A percentile compares a stretch with the other conserved stretches of the same genome.
Conservation (phyloP, 1,140 invertebrate genomes). For the Odontomachus brunneus region DNA sequence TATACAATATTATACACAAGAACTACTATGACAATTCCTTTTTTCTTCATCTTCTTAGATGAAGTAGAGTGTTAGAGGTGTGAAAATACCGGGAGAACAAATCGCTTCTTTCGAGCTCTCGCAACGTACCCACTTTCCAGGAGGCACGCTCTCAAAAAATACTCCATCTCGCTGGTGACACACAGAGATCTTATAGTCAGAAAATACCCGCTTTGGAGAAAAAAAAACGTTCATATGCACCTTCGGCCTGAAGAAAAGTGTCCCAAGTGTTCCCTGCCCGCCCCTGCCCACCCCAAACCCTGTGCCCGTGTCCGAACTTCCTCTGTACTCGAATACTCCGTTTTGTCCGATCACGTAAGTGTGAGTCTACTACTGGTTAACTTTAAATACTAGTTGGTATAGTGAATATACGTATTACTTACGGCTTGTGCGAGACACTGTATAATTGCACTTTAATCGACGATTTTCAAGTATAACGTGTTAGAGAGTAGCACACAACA, state of each 20-base stretch:
- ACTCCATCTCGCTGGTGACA: slow-evolving; percentile 42
- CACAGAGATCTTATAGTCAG: neutral
- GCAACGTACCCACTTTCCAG: slow-evolving; percentile 23
- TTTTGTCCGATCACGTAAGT: slow-evolving; percentile 54
- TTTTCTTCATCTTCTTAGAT: slow-evolving; percentile 32
- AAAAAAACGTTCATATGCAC: slow-evolving; percentile 24
- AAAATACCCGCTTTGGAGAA: slow-evolving; percentile 2
- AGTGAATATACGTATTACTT: slow-evolving; percentile 37
- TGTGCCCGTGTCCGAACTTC: neutral
- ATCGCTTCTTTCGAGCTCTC: slow-evolving; percentile 54
- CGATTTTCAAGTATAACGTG: slow-evolving; percentile 49
- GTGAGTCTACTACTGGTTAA: slow-evolving; percentile 35
- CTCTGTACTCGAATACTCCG: slow-evolving; percentile 45
- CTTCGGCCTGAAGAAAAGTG: slow-evolving; percentile 22
- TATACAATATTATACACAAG: slow-evolving; percentile 63
- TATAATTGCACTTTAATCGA: slow-evolving; percentile 49
- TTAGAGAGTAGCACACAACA: slow-evolving; percentile 44
- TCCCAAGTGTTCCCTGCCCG: slow-evolving; percentile 23
- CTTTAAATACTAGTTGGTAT: slow-evolving; percentile 37
- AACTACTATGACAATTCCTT: slow-evolving; percentile 19
- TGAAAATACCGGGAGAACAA: slow-evolving; percentile 11
- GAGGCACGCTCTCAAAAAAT: slow-evolving; percentile 35
- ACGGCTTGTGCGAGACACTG: slow-evolving; percentile 42
- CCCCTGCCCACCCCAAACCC: neutral
- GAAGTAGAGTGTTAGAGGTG: slow-evolving; percentile 57